Percentiles rank a stretch among this genome's conserved stretches.
Conservation (phyloP, 2,113 vertebrate genomes). For the Campylorhamphus procurvoides region DNA sequence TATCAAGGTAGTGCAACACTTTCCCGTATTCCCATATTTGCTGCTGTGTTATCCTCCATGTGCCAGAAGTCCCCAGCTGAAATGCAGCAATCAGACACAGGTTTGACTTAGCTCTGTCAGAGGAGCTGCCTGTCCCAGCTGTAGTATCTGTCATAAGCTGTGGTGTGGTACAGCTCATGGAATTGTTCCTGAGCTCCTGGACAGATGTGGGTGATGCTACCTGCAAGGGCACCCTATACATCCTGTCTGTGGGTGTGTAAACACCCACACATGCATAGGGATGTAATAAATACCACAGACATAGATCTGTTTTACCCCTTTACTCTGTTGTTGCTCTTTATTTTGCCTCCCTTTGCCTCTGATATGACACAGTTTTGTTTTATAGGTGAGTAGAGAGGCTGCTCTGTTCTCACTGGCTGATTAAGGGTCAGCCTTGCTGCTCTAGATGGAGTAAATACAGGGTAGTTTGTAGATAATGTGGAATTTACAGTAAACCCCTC, state of each 20-base stretch:
- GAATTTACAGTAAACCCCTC: neutral
- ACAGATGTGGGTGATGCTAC: neutral
- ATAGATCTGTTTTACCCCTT: neutral
- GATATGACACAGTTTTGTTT: neutral
- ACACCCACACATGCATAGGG: accelerated
- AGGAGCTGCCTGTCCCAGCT: neutral
- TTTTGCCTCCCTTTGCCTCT: neutral
- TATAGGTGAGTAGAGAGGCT: neutral
- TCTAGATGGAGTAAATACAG: neutral
- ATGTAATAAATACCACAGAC: neutral
- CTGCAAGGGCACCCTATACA: accelerated
- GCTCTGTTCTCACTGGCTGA: neutral
- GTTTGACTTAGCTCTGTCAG: neutral
- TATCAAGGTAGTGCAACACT: slow-evolving; percentile 79
- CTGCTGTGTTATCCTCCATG: neutral
- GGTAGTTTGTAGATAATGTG: neutral
- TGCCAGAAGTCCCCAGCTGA: neutral
- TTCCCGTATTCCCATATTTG: accelerated
- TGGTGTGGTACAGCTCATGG: neutral
- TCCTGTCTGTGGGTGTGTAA: too few relatives aligned
- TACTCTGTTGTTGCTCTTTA: neutral
- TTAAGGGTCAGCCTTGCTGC: neutral
- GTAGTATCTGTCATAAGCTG: neutral
- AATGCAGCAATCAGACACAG: neutral
- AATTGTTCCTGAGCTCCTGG: neutral